These are phyloP conservation scores for Rhabdomys dilectus DNA, from an alignment of 2,113 vertebrate species.

Conservation along the genomic window DNA sequence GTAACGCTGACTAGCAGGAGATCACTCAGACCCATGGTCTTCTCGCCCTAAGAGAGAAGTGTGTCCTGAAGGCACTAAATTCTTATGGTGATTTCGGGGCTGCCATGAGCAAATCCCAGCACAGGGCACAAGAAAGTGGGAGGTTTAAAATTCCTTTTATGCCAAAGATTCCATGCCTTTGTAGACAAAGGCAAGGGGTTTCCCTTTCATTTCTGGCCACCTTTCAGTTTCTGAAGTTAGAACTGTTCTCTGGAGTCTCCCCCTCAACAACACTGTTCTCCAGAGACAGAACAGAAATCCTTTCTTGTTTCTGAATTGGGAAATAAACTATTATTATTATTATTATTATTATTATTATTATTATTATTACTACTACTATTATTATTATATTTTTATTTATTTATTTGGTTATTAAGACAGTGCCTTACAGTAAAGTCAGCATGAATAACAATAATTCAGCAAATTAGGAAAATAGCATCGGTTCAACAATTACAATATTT, in stretches of 20 bases:
- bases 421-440: conserved; percentile 45
- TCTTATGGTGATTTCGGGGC: neutral
- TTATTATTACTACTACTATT: no score
- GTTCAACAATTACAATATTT: neutral
- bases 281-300: neutral
- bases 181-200: neutral
- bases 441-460: conserved; percentile 2
- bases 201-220: neutral
- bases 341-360: neutral
- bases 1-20: neutral
- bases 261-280: neutral
- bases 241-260: neutral
- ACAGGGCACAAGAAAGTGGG: neutral
- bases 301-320: conserved; percentile 40
- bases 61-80: no score
- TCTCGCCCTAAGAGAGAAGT: neutral
- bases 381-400: neutral
- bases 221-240: conserved; percentile 2
- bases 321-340: conserved; percentile 38
- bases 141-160: neutral
- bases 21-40: neutral
- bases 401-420: neutral
- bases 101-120: neutral
- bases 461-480: neutral
- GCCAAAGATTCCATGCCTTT: neutral